Base-by-base conservation (phyloP, 2,113 vertebrate species). In the Sinosuthora webbiana region DNA sequence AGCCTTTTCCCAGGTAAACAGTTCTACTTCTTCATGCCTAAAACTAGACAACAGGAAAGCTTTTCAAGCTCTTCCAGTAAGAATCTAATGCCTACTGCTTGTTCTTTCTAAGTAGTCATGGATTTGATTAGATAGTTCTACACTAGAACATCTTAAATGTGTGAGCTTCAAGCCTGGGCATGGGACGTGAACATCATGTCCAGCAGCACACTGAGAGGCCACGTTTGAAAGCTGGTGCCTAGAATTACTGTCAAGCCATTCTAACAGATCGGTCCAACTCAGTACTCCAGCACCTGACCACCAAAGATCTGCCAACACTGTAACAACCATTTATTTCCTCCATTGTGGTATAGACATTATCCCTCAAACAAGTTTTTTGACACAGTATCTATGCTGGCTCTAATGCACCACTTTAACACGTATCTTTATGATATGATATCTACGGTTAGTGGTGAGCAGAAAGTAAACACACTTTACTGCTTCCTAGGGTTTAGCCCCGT, bases 141-240 rank as follows among this genome's bases (percentile, higher is more conserved):
- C 22, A 42, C 8, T 13, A 37, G 28, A 50, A 13, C 21, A 65
- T 73, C 35, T 82, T 49, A 53, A 79, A 83, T 24, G 15, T 69
- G 71, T 64, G 45, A 87, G 62, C 28, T 68, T 49, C 57, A 56
- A 64, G 28, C 23, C 37, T 33, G 25, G 10, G 20, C 25, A 49
- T 4, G 13, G 71, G 24, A 55, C 0, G 0, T 10, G 12, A 41
- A 5, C 33, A 45, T 39, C 60, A 11, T 3, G 15, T 23, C 49
- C 3, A 3, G 15, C 15, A 55, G 33, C 23, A 77, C 0, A 6
- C 13, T 0, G 0, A 69, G 24, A 67, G 31, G 33, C 17, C 41
- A 41, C 0, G 0, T n/a, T 67, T 33, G 37, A 86, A 90, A 42
- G 42, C 39, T 18, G 31, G 5, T 21, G 35, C 19, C 30, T 70